Base-by-base conservation (phyloP, 1,140 invertebrate species). In the Papilio polytes region DNA sequence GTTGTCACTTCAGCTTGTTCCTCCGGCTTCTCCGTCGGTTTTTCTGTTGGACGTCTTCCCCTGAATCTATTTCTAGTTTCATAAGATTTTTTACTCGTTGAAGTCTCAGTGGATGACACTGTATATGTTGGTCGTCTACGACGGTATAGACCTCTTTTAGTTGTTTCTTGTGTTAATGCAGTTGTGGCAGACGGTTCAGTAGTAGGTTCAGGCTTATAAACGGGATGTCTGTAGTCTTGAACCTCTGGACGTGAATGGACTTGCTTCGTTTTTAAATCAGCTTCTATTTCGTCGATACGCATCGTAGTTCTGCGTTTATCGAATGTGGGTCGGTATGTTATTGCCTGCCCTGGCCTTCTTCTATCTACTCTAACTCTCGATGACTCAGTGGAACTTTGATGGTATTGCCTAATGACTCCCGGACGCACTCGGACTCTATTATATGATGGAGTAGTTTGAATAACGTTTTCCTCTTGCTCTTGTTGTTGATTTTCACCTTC, bases 271-370 rank as follows among this genome's bases (percentile, higher is more conserved):
- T 95, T 95, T 72, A 95, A 86, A 81, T 95, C 95, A 56, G 92
- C 93, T 86, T 95, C 92, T 56, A 95, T 95, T 90, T 95, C 95
- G 85, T 95, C 95, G 59, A 95, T 95, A 36, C 92, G 87, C 95
- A 95, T 95, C 59, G 95, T 95, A 20, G 95, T 95, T 80, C 94
- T 86, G 12, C 92, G 85, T 81, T 89, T 91, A 81, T 95, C 91
- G 82, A 91, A 95, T 4, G 92, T 90, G 74, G 95, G 95, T 82
- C 94, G 89, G 76, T 95, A 95, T 46, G 95, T 95, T 31, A 95
- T 90, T 31, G 94, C 88, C 74, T 94, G 91, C 9, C 88, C 74
- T 51, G 85, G 87, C 79, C 89, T 90, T 79, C 88, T 88, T 83
- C 90, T 88, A 1, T 93, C 91, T 59, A 81, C 81, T 81, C 90